Evolutionary conservation across 2,113 vertebrate species (phyloP), one percentile per base, ranked within the genome.

Genomic region (Aptenodytes forsteri): DNA sequence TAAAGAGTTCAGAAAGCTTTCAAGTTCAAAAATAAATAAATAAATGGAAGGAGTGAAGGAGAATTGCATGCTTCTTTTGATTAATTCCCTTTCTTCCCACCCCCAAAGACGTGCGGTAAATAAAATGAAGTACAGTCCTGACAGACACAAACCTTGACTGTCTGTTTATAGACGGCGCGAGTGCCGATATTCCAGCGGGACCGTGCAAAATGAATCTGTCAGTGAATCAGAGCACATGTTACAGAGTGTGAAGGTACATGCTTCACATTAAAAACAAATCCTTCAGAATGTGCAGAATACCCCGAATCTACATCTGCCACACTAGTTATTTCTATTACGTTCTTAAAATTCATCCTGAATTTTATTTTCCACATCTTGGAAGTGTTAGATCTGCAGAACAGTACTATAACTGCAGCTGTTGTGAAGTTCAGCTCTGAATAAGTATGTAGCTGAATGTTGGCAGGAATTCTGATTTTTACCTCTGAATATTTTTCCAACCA

Each of bases 221-320:
- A 73, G 93, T 86, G 93, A 96, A 89, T 58, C 75, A 87, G 91
- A 96, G 94, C 97, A 97, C 95, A 91, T 96, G 94, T 91, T 96
- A 29, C 46, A 23, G 89, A 82, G 94, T 95, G 96, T 96, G 94
- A 97, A 87, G 95, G 93, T 89, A 95, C 95, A 97, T 93, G 81
- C 87, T 91, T 79, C 83, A 96, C 97, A 94, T 96, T 85, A 93
- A 94, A 97, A 94, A 27, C 93, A 90, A 96, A 93, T 80, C 89
- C 81, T 91, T 95, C 94, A 90, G 91, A 96, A 89, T 82, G 70
- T 32, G 73, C 91, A 85, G 89, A 90, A 82, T 34, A 90, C 73
- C 75, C 89, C 62, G 77, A 91, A 80, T 89, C 95, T 96, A n/a
- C 96, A 96, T 94, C 94, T 96, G 96, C 73, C 89, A 72, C 12